Conservation (phyloP, 2,797 vertebrate genomes). For the Sarcophilus harrisii region DNA sequence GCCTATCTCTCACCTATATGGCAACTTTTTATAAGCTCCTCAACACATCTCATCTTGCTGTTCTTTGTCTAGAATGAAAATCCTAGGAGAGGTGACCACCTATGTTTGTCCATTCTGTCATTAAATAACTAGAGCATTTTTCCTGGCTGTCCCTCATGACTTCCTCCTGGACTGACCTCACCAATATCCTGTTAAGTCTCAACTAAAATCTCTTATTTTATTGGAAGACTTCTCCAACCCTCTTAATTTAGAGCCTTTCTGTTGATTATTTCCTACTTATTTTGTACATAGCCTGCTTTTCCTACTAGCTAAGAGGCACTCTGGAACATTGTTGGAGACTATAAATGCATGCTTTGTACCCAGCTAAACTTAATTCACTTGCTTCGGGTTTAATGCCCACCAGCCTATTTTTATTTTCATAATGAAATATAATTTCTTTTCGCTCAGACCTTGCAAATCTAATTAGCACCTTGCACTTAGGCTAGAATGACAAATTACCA, state of each 20-base stretch:
- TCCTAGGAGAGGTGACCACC: neutral
- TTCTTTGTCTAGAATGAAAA: neutral
- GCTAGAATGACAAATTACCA: neutral
- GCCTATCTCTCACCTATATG: neutral
- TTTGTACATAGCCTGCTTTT: neutral
- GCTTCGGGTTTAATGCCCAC: neutral
- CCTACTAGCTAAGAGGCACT: neutral
- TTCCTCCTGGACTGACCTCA: neutral
- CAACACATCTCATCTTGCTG: neutral
- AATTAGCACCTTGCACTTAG: neutral
- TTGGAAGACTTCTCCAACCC: neutral
- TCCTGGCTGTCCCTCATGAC: neutral
- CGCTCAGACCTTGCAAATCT: neutral
- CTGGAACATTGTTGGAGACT: neutral
- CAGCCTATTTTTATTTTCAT: neutral
- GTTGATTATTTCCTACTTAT: neutral
- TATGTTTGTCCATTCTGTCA: neutral
- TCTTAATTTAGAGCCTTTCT: neutral
- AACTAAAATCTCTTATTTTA: neutral
- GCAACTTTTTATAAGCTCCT: neutral
- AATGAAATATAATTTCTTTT: constrained; percentile 5
- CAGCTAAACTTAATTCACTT: neutral
- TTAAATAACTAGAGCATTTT: neutral
- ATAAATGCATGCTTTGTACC: neutral
- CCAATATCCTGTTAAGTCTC: neutral